These are phyloP conservation scores for Mormyrus hasselquistii DNA, from an alignment of 2,797 vertebrate genomes.

Conservation along the genomic window DNA sequence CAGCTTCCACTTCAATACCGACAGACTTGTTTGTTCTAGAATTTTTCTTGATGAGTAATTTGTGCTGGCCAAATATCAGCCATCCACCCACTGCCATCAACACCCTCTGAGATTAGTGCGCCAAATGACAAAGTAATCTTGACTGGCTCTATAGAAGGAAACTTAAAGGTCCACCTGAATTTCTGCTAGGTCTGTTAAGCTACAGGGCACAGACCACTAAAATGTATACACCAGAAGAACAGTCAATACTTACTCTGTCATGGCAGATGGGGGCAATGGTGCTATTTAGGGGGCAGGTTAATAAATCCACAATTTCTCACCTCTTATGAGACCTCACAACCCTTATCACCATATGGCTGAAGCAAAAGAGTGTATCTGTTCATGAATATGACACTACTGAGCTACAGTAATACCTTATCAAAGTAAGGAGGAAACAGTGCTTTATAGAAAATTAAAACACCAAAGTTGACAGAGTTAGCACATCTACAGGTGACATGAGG, in stretches of 20 bases:
- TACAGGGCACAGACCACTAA: neutral
- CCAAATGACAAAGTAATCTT: neutral
- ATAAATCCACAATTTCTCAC: neutral
- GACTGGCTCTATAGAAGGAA: neutral
- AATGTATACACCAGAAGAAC: neutral
- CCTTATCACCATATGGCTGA: neutral
- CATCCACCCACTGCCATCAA: neutral
- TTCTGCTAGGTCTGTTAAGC: neutral
- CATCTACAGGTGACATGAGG: neutral
- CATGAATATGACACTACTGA: neutral
- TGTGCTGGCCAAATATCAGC: slow-evolving; percentile 3
- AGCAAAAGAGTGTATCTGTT: neutral
- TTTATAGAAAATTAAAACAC: neutral
- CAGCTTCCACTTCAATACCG: neutral
- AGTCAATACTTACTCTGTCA: neutral
- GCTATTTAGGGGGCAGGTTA: neutral
- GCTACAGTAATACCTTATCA: neutral
- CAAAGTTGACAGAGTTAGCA: neutral
- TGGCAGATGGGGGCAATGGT: neutral
- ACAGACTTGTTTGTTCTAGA: slow-evolving; percentile 2
- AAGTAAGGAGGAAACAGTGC: neutral
- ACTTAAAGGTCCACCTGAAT: neutral
- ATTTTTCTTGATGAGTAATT: slow-evolving; percentile 5
- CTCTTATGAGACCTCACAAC: neutral
- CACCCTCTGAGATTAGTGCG: neutral